These are phyloP conservation scores for Bucco capensis DNA, from an alignment of 2,113 vertebrate genomes.

Conservation along the genomic window DNA sequence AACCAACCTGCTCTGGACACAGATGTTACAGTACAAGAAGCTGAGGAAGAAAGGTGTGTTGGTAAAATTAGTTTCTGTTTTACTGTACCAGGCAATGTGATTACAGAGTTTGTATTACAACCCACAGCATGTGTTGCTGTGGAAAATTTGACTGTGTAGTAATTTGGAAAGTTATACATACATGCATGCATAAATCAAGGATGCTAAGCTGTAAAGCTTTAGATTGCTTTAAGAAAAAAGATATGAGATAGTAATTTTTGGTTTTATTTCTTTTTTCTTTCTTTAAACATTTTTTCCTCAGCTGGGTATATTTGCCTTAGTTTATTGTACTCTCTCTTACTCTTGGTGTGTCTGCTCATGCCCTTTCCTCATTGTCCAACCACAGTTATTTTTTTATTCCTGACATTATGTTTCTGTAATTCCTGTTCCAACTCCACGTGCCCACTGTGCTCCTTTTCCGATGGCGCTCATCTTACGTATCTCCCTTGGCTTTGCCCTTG, in stretches of 20 bases:
- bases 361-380: not conserved
- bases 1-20: not conserved
- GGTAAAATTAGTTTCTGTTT: not conserved
- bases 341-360: not conserved
- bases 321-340: not conserved
- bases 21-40: not conserved
- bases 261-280: not conserved
- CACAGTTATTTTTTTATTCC: not conserved
- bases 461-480: not conserved
- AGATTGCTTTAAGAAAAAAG: not conserved
- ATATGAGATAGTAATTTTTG: not conserved
- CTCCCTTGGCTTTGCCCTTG: not conserved
- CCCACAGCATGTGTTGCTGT: not conserved
- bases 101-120: not conserved
- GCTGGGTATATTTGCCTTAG: fast-evolving
- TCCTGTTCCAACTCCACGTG: not conserved
- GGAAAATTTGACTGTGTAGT: not conserved
- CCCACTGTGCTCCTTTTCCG: not conserved
- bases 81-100: not conserved
- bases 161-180: not conserved
- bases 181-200: not conserved
- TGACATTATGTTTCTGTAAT: not conserved
- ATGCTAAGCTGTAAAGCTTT: not conserved
- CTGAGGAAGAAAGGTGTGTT: not conserved
- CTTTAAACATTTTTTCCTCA: not conserved